Evolutionary conservation across 2,888 invertebrate species (phyloP).

Genomic region (Orthonevra nobilis): DNA sequence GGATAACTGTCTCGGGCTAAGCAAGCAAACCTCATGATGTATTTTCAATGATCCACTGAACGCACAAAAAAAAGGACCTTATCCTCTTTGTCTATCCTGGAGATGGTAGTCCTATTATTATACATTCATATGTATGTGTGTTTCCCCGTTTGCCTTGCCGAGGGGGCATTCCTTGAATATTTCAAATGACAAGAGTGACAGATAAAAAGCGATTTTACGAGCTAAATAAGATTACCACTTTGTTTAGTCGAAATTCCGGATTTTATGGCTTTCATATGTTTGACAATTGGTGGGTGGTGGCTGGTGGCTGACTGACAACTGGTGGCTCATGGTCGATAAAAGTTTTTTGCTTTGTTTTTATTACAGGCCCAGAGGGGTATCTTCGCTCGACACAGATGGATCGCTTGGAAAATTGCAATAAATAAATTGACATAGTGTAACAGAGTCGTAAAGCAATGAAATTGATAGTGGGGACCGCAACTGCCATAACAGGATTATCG

Average conservation of each 20-base stretch:
- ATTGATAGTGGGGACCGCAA: too few species aligned
- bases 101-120: too few species aligned
- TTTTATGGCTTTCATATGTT: conserved; percentile 49
- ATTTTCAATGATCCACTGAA: conserved; percentile 29
- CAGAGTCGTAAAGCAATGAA: conserved; percentile 17
- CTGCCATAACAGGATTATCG: too few species aligned
- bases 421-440: conserved; percentile 26
- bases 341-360: too few species aligned
- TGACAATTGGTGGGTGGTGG: conserved; percentile 15
- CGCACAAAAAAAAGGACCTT: not conserved
- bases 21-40: conserved; percentile 25
- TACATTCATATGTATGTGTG: not conserved
- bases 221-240: conserved; percentile 55
- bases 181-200: conserved; percentile 46
- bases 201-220: conserved; percentile 59
- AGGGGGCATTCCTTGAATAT: conserved; percentile 9
- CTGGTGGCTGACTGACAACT: not conserved
- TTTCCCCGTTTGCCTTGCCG: too few species aligned
- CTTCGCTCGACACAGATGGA: not conserved
- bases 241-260: conserved; percentile 46
- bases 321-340: not conserved
- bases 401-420: conserved; percentile 15
- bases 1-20: not conserved
- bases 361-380: too few species aligned
- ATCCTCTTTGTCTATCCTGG: conserved; percentile 14